A percentile compares a stretch with the other conserved stretches of the same genome.
phyloP scores from a whole-genome alignment of 2,797 vertebrate species.

The Epinephelus malabaricus region DNA sequence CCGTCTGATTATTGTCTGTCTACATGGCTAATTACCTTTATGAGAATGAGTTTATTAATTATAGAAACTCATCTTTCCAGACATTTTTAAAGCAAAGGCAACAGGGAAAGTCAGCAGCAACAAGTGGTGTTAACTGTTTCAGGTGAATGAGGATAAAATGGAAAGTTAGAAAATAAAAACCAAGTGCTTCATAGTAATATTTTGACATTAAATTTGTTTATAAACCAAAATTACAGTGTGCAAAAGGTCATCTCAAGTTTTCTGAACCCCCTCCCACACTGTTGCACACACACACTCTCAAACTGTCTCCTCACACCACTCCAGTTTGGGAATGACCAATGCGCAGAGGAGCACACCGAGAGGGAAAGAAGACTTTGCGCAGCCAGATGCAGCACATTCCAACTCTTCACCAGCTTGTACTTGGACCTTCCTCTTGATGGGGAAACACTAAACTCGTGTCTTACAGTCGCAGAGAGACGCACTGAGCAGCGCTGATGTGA shows the following conservation, averaged over 20 bases:
- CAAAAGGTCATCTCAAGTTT: slow-evolving; percentile 7
- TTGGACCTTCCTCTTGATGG: slow-evolving; percentile 22
- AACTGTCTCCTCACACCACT: slow-evolving; percentile 40
- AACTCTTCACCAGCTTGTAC: not conserved
- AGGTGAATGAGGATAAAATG: not conserved
- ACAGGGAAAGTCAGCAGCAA: no score
- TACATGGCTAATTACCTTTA: slow-evolving; percentile 3
- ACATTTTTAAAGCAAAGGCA: not conserved
- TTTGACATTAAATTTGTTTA: not conserved
- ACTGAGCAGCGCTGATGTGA: slow-evolving; percentile 49
- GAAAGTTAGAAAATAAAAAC: not conserved
- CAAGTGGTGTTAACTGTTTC: not conserved
- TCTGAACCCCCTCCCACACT: slow-evolving; percentile 37
- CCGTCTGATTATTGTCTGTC: slow-evolving; percentile 44
- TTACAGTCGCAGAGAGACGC: not conserved
- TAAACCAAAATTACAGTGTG: not conserved
- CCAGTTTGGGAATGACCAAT: slow-evolving; percentile 43
- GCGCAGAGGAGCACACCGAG: slow-evolving; percentile 28
- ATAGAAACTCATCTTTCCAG: not conserved
- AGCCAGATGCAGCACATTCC: slow-evolving; percentile 38
- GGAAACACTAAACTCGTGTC: not conserved
- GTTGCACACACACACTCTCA: slow-evolving; percentile 5
- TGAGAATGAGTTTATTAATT: slow-evolving; percentile 21
- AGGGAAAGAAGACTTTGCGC: slow-evolving; percentile 27
- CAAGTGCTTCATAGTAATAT: not conserved